Evolutionary conservation across 2,888 invertebrate species (phyloP).

Genomic region (Euplexia lucipara): DNA sequence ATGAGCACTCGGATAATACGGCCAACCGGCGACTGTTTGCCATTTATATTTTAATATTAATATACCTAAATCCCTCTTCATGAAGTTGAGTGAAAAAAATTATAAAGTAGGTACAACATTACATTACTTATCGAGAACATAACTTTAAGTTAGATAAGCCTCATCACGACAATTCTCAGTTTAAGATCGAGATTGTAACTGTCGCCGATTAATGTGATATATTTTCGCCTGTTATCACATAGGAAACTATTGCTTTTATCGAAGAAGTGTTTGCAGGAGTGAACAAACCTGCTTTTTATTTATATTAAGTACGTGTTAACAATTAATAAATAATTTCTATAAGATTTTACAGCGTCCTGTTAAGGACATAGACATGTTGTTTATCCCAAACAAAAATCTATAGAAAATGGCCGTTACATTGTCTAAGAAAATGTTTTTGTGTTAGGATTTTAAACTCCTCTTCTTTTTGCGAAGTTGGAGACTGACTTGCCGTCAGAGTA

Average conservation of each 20-base stretch:
- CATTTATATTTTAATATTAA: slow-evolving; percentile 4
- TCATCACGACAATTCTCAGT: slow-evolving; percentile 59
- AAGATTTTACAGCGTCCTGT: too few relatives aligned
- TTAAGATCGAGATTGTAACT: slow-evolving; percentile 51
- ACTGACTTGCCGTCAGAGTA: too few relatives aligned
- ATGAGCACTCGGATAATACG: not conserved
- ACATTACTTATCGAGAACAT: slow-evolving; percentile 47
- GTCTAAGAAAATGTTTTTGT: too few relatives aligned
- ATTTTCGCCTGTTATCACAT: slow-evolving; percentile 44
- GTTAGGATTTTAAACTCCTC: too few relatives aligned
- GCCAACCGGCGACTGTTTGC: not conserved
- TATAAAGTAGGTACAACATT: slow-evolving; percentile 32
- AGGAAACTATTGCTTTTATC: slow-evolving; percentile 39
- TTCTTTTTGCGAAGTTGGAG: too few relatives aligned
- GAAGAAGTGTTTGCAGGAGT: slow-evolving; percentile 5
- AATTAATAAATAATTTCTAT: too few relatives aligned
- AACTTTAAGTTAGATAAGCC: slow-evolving; percentile 51
- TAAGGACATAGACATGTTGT: too few relatives aligned
- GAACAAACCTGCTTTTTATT: slow-evolving; percentile 6
- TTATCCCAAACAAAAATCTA: too few relatives aligned
- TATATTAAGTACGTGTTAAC: not conserved
- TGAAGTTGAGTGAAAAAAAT: slow-evolving; percentile 27
- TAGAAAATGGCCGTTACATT: too few relatives aligned
- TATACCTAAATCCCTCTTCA: not conserved
- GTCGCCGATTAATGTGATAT: slow-evolving; percentile 50